phyloP scores from a whole-genome alignment of 2,797 vertebrate genomes.

The Setipinna tenuifilis region DNA sequence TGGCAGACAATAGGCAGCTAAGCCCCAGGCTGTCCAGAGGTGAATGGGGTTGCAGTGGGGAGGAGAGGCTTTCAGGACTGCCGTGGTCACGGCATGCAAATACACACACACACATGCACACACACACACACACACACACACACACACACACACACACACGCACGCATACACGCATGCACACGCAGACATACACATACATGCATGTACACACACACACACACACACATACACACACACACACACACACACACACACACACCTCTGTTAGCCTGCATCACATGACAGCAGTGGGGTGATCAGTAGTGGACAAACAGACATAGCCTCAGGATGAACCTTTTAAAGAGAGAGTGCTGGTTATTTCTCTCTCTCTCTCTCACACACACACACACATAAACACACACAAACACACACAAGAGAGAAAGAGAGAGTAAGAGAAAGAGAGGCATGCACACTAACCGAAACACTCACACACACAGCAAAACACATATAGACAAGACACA shows the following conservation, averaged over 20 bases:
- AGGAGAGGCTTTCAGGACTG: slow-evolving; percentile 42
- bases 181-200: no score
- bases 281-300: background rate
- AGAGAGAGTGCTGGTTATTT: slow-evolving; percentile 4
- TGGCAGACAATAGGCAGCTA: background rate
- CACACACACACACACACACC: slow-evolving; percentile 41
- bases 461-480: background rate
- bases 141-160: slow-evolving; percentile 19
- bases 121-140: background rate
- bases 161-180: background rate
- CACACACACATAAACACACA: no score
- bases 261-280: background rate
- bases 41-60: slow-evolving; percentile 67
- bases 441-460: no score
- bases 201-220: background rate
- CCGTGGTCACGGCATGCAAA: background rate
- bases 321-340: slow-evolving; percentile 20
- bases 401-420: no score
- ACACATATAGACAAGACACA: background rate
- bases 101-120: slow-evolving; percentile 22
- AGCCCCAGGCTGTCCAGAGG: slow-evolving; percentile 52
- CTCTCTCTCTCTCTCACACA: slow-evolving; percentile 3
- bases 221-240: slow-evolving; percentile 28
- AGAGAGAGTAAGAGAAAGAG: no score
- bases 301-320: slow-evolving; percentile 7